Conservation (phyloP, 2,113 vertebrate genomes). For the Phasianus colchicus region DNA sequence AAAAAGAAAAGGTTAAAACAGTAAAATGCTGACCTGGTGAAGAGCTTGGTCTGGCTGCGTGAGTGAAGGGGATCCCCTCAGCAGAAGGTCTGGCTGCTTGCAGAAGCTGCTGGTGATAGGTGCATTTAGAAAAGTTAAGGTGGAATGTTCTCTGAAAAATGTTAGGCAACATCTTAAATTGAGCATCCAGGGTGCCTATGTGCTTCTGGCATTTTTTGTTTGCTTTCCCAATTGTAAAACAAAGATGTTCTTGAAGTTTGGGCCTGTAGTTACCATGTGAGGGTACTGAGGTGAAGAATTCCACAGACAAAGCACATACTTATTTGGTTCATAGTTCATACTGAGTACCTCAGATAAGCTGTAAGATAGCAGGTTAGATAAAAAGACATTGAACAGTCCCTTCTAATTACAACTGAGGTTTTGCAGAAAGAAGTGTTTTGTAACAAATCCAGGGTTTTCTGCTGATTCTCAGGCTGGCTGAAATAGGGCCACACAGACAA, state of each 20-base stretch:
- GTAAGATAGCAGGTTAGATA: not conserved
- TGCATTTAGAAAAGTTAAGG: not conserved
- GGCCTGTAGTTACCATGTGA: fast-evolving
- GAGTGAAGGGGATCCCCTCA: not conserved
- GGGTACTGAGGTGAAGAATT: not conserved
- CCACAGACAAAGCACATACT: not conserved
- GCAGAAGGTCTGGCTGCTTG: not conserved
- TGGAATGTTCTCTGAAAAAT: not conserved
- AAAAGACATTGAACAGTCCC: not conserved
- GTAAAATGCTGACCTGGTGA: not conserved
- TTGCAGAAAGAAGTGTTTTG: not conserved
- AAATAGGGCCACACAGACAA: not conserved
- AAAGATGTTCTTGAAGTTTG: not conserved
- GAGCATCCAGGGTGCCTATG: not conserved
- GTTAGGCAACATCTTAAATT: not conserved
- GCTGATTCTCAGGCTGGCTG: not conserved
- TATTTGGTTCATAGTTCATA: not conserved
- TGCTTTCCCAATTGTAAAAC: not conserved
- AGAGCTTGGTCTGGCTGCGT: not conserved
- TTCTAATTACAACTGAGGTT: not conserved
- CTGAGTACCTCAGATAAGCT: not conserved
- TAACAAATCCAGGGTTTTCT: not conserved
- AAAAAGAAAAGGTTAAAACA: not conserved
- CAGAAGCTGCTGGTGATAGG: not conserved
- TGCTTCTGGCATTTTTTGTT: not conserved